Evolutionary conservation across 2,888 invertebrate genomes (phyloP), one percentile per base, ranked within the genome.

Genomic region (Fragum fragum): DNA sequence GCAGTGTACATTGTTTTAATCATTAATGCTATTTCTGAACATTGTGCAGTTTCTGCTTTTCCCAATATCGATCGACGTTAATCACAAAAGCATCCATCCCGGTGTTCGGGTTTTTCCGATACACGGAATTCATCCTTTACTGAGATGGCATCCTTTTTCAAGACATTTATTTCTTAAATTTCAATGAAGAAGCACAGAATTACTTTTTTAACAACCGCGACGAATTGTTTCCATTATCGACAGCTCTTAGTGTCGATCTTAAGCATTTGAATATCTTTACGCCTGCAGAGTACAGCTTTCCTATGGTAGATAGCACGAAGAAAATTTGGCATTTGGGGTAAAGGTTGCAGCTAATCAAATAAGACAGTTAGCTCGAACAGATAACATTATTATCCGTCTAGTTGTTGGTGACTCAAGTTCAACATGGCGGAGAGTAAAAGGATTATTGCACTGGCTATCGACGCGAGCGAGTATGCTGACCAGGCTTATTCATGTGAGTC

Each of bases 401-500:
- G n/a, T 47, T 47, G n/a, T 47, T 47, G 47, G 5, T n/a, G 47
- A 47, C 7, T 47, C 16, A 66, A 39, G n/a, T 5, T 47, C 16
- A 66, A 39, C 23, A 66, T 66, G 66, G 66, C 66, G 42, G 66
- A 66, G 16, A 36, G 42, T 16, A 66, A 66, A 26, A 32, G 66
- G 14, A 42, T 66, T 32, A 26, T 66, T 42, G 66, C 66, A 1
- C 32, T 66, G 1, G 66, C 66, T 26, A 23, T 66, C 3, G 66
- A 66, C 23, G 66, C 39, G 1, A 66, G 66, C 32, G 66, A 66
- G 21, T 42, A 26, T 42, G 39, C 66, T 28, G 66, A 66, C 42
- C 66, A 66, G 66, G 66, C 66, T 9, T 66, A 21, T n/a, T 11
- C 32, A 23, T 66, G 66, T 66, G 42, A 66, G 66, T 66, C 14